Evolutionary conservation across 2,797 vertebrate genomes (phyloP).

Genomic region (Oreonectes daqikongensis): DNA sequence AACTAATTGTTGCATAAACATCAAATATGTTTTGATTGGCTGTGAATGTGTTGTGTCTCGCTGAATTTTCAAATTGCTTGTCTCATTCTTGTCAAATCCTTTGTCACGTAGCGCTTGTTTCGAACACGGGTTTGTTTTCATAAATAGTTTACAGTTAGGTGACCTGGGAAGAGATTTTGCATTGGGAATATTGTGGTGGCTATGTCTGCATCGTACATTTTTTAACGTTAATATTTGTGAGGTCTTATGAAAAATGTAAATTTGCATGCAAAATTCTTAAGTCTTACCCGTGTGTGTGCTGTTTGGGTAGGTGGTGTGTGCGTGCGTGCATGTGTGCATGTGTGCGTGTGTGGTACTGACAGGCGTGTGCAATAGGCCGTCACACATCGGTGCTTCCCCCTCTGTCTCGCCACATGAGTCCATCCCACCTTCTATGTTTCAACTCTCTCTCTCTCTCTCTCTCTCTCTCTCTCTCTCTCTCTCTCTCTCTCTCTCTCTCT

Average conservation of each 20-base stretch:
- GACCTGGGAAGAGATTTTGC: neutral
- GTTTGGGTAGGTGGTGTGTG: neutral
- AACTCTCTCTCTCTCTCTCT: slow-evolving; percentile 28
- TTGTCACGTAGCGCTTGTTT: neutral
- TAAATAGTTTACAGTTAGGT: neutral
- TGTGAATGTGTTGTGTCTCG: neutral
- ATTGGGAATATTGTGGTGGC: neutral
- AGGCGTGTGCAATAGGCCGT: slow-evolving; percentile 48
- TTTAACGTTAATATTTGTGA: neutral
- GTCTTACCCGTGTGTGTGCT: neutral
- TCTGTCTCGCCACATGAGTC: slow-evolving; percentile 44
- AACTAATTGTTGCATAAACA: slow-evolving; percentile 1
- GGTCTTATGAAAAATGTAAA: neutral
- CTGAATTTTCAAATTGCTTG: neutral
- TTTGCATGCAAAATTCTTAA: neutral
- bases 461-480: slow-evolving; percentile 12
- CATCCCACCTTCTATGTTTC: slow-evolving; percentile 41
- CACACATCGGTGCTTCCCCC: slow-evolving; percentile 35
- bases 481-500: slow-evolving; percentile 3
- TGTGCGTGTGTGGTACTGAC: slow-evolving; percentile 35
- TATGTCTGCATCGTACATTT: neutral
- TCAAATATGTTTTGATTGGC: neutral
- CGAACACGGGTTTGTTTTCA: neutral
- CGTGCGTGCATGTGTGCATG: slow-evolving; percentile 28
- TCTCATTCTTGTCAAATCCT: neutral